Percentiles rank a stretch among this genome's conserved stretches.
Conservation (phyloP, 2,888 invertebrate genomes). For the Steinernema carpocapsae region DNA sequence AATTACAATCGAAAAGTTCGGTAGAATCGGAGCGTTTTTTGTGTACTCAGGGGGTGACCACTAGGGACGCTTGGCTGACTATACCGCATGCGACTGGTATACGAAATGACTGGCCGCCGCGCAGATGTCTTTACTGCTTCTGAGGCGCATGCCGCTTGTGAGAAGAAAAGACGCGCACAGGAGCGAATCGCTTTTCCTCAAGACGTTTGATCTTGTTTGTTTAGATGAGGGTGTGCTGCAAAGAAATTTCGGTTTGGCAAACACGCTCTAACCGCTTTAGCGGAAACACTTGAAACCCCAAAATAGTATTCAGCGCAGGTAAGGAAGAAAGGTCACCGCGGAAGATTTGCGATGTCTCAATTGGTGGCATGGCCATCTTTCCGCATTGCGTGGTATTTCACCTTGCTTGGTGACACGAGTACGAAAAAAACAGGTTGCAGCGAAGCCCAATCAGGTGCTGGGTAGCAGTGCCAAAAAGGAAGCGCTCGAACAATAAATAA, state of each 20-base stretch:
- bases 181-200: slow-evolving; percentile 15
- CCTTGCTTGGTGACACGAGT: not conserved
- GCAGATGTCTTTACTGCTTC: slow-evolving; percentile 5
- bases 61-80: not conserved
- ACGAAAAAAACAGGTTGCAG: slow-evolving; percentile 30
- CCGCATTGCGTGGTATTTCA: not conserved
- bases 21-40: not conserved
- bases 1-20: slow-evolving; percentile 27
- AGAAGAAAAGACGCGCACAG: slow-evolving; percentile 5
- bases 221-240: not conserved
- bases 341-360: not conserved
- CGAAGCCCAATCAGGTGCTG: slow-evolving; percentile 6
- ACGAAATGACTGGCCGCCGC: not conserved
- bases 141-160: not conserved
- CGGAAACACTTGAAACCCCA: slow-evolving; percentile 19
- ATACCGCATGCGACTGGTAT: slow-evolving; percentile 2
- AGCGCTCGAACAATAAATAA: slow-evolving; percentile 1
- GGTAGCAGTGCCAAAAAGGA: slow-evolving; percentile 4
- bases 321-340: not conserved
- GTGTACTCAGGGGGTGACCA: slow-evolving; percentile 17
- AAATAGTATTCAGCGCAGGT: not conserved
- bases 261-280: not conserved
- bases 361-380: not conserved
- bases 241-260: not conserved
- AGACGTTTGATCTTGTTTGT: slow-evolving; percentile 11